Evolutionary conservation across 2,888 invertebrate species (phyloP), one percentile per base, ranked within the genome.

Genomic region (Halictus ligatus): DNA sequence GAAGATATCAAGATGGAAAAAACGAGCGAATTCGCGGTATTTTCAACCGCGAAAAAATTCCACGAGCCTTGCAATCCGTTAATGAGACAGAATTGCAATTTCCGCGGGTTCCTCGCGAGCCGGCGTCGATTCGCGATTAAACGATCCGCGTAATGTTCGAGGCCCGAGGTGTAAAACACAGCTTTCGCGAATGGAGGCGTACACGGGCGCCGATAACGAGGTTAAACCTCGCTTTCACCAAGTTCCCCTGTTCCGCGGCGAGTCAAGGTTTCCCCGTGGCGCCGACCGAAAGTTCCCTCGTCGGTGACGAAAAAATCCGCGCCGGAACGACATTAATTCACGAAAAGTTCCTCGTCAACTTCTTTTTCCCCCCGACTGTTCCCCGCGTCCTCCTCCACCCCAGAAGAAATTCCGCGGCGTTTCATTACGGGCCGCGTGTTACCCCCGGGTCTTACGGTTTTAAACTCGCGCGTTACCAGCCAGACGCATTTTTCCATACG

Each of bases 151-250:
- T 67, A 67, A 67, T 35, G 67, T 67, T 67, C 15, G 15, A 67
- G 69, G 43, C 69, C 25, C n/a, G 46, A 72, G 13, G 13, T 25
- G 72, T 25, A 46, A 72, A 48, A 48, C n/a, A 72, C n/a, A 48
- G 21, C 48, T 25, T 72, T 7, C 72, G 48, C 46, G 72, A 72
- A 72, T 18, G 40, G 43, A 67, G 35, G 54, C 54, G 74, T 58
- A 74, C 72, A 25, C 46, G 72, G 67, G 69, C 54, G 35, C 54
- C 13, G 48, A 48, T 80, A 75, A 83, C 82, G 54, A 80, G 75
- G 69, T 83, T 83, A 80, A 80, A 80, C 54, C 58, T 73, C 48
- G 79, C 35, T 21, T 43, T 25, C 12, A 69, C 25, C 21, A 48
- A 75, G 40, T 40, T 58, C 40, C 21, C 72, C 46, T 75, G 58